Percentiles rank a stretch among this genome's conserved stretches.
These are phyloP conservation scores for Podilymbus podiceps DNA, from an alignment of 2,113 vertebrate species.

Conservation along the genomic window DNA sequence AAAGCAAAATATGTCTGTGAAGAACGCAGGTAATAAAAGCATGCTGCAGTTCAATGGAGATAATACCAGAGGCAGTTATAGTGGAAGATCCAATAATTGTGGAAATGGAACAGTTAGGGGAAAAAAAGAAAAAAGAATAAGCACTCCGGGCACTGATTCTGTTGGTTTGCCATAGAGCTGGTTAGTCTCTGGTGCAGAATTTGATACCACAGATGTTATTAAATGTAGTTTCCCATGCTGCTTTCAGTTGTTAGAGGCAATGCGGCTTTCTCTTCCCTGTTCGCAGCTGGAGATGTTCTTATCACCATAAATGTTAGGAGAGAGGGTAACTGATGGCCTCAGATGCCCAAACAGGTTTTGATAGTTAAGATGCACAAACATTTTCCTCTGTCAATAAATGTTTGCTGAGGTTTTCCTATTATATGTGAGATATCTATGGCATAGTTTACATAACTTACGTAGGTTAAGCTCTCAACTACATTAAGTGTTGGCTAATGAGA, in stretches of 20 bases:
- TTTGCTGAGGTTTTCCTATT: not conserved
- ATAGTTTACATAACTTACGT: not conserved
- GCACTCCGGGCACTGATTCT: not conserved
- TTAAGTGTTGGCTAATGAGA: not conserved
- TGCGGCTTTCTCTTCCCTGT: not conserved
- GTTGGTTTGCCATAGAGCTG: not conserved
- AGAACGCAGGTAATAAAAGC: not conserved
- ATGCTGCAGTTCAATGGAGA: not conserved
- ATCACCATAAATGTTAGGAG: not conserved
- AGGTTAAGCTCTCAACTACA: not conserved
- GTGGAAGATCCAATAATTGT: not conserved
- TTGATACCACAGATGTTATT: not conserved
- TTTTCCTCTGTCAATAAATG: not conserved
- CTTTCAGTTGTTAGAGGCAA: not conserved
- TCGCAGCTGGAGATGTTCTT: not conserved
- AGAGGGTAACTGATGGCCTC: not conserved
- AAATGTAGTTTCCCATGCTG: not conserved
- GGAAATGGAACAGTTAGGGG: not conserved
- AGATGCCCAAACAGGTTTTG: not conserved
- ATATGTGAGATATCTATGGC: not conserved
- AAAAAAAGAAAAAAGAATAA: not conserved
- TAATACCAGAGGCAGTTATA: not conserved
- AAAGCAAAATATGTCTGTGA: not conserved
- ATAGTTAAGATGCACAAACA: not conserved
- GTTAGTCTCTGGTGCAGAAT: not conserved